Conservation (phyloP, 2,888 invertebrate genomes). For the Tachina lurida region DNA sequence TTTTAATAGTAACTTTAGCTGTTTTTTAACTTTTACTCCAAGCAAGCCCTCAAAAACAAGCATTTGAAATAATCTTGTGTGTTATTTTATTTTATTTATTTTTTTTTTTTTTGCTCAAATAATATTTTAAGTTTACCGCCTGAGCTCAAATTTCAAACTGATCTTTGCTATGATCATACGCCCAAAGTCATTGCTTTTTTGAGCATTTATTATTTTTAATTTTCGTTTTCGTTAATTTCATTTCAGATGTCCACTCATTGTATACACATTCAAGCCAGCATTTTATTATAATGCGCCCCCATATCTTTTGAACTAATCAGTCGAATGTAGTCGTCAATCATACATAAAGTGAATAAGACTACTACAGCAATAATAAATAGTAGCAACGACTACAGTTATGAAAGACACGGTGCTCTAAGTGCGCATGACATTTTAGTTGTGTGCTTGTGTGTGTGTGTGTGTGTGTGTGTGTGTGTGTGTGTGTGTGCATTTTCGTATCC, state of each 20-base stretch:
- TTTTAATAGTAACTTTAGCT: not conserved
- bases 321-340: slow-evolving; percentile 64
- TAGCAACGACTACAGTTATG: slow-evolving; percentile 47
- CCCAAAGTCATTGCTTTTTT: slow-evolving; percentile 81
- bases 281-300: slow-evolving; percentile 71
- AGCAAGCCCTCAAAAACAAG: not conserved
- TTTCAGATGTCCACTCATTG: slow-evolving; percentile 67
- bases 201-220: slow-evolving; percentile 66
- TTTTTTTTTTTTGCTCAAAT: not conserved
- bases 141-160: slow-evolving; percentile 82
- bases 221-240: slow-evolving; percentile 65
- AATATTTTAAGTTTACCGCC: slow-evolving; percentile 76
- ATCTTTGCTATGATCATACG: slow-evolving; percentile 81
- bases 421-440: slow-evolving; percentile 60
- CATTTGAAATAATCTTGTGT: not conserved
- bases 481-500: slow-evolving; percentile 17
- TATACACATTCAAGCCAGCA: slow-evolving; percentile 62
- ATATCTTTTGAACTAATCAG: slow-evolving; percentile 69
- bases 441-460: slow-evolving; percentile 13
- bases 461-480: slow-evolving; percentile 34
- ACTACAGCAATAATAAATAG: slow-evolving; percentile 31
- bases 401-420: slow-evolving; percentile 34
- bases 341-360: slow-evolving; percentile 55
- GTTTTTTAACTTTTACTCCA: not conserved
- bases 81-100: not conserved